Base-by-base conservation (phyloP, 1,140 invertebrate species). In the Leptoteleia sp. region DNA sequence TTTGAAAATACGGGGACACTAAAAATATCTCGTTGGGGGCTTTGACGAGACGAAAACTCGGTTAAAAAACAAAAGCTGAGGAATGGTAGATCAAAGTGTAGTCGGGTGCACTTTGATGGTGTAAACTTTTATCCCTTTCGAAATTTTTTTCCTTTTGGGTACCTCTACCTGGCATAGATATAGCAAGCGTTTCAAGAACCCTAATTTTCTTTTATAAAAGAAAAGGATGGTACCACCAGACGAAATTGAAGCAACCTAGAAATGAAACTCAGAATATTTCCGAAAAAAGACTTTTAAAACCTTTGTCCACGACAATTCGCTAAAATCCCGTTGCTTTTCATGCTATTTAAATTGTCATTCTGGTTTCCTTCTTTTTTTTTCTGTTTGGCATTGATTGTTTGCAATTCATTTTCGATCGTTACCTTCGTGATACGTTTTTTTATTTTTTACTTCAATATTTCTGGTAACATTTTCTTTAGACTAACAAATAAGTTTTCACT, bases 71-170 rank as follows among this genome's bases (percentile, higher is more conserved):
- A 70, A 76, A 70, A 55, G 55, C 64, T 43, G 33, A 43, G 15
- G 37, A 55, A 55, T 43, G 64, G 15, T 27, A 61, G 65, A 76
- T 76, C 47, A 76, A 76, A 76, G 73, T 57, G 65, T 19, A 61
- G 62, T 38, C 25, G 35, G 50, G 35, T 54, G 25, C 52, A 50
- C 48, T 77, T 71, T 70, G 59, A 55, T 40, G 35, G 19, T 55
- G 52, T 35, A 70, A 55, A 55, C 42, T 62, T 76, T 35, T 40
- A 57, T 62, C 40, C 50, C 48, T 42, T 52, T 40, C 15, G 37
- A n/a, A n/a, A n/a, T 67, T 68, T 61, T 43, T 52, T n/a, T 16
- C 40, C 62, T 73, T 31, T 48, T 4, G 35, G 16, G 52, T 7
- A 47, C 47, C 17, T 47, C 50, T 72, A 29, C n/a, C 47, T 19